Conservation (phyloP, 1,140 invertebrate genomes). For the Maconellicoccus hirsutus region DNA sequence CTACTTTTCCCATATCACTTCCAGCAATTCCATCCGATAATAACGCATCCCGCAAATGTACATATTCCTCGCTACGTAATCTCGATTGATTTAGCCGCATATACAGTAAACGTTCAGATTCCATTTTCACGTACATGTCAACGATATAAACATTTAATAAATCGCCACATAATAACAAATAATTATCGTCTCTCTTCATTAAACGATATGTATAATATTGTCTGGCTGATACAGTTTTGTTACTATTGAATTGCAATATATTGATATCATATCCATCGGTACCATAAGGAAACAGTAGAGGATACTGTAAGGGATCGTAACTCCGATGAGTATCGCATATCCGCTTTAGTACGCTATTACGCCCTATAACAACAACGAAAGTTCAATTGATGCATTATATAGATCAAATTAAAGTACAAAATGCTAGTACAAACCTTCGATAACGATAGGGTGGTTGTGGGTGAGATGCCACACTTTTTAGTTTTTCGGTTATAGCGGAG, state of each 20-base stretch:
- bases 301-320: slow-evolving; percentile 42
- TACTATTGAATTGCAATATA: background rate
- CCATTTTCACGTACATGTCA: slow-evolving; percentile 41
- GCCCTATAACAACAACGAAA: too few relatives aligned
- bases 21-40: slow-evolving; percentile 25
- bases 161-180: slow-evolving; percentile 31
- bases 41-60: slow-evolving; percentile 36
- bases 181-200: slow-evolving; percentile 32
- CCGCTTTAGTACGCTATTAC: slow-evolving; percentile 31
- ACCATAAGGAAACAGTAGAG: slow-evolving; percentile 38
- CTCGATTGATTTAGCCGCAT: slow-evolving; percentile 38
- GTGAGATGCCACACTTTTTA: too few relatives aligned
- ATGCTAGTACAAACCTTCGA: too few relatives aligned
- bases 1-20: slow-evolving; percentile 27
- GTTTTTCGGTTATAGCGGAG: too few relatives aligned
- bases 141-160: slow-evolving; percentile 37
- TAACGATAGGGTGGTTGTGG: too few relatives aligned
- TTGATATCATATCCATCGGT: slow-evolving; percentile 30
- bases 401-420: too few relatives aligned
- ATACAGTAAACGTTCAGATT: slow-evolving; percentile 36
- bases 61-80: slow-evolving; percentile 38
- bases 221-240: slow-evolving; percentile 31
- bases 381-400: too few relatives aligned
- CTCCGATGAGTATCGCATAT: slow-evolving; percentile 37
- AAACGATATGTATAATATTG: slow-evolving; percentile 33